These are phyloP conservation scores for Donacobius atricapilla DNA, from an alignment of 2,113 vertebrate species.

Conservation along the genomic window DNA sequence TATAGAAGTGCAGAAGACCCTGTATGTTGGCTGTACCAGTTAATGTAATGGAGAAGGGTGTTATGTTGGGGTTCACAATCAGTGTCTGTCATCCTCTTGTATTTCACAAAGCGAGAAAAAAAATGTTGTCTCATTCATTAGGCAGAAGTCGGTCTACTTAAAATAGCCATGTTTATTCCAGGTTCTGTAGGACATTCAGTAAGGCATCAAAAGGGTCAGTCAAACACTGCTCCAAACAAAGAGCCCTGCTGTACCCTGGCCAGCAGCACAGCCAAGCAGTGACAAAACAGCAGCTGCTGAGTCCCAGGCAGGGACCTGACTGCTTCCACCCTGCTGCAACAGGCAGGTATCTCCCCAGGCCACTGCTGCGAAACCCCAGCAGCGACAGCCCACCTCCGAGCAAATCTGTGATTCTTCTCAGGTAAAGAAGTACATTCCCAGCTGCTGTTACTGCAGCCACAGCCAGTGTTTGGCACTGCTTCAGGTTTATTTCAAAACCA, in stretches of 20 bases:
- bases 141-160: neutral
- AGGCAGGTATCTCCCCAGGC: neutral
- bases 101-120: neutral
- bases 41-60: neutral
- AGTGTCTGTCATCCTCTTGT: neutral
- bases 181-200: neutral
- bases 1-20: neutral
- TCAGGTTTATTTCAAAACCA: conserved; percentile 20
- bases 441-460: conserved; percentile 5
- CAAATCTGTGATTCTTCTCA: neutral
- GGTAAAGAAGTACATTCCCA: neutral
- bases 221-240: neutral
- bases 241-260: neutral
- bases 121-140: neutral
- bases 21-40: neutral
- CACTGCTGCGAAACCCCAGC: neutral
- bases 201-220: neutral
- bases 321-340: neutral
- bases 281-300: neutral
- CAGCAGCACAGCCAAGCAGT: neutral
- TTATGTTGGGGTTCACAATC: neutral
- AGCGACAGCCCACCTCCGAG: neutral
- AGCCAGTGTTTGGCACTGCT: neutral
- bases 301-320: neutral
- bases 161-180: neutral